Conservation (phyloP, 2,797 vertebrate genomes). For the Rousettus madagascariensis region DNA sequence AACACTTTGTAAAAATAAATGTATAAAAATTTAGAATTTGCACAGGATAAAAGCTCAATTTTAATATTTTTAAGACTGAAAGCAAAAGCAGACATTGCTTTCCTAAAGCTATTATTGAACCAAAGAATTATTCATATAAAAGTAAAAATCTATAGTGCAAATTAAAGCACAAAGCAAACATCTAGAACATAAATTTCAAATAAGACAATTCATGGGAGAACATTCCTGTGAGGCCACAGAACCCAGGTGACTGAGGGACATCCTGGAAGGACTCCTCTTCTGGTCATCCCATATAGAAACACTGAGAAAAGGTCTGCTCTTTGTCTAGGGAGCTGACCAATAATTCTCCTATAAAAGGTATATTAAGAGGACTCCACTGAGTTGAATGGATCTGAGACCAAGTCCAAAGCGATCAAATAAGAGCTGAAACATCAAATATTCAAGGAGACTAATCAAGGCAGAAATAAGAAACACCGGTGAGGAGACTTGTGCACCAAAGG, state of each 20-base stretch:
- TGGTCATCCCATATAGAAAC: not conserved
- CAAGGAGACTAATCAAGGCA: not conserved
- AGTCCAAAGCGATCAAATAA: not conserved
- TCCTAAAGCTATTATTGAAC: not conserved
- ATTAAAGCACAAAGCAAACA: conserved; percentile 16
- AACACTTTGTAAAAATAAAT: conserved; percentile 10
- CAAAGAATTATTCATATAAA: not conserved
- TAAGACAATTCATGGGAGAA: not conserved
- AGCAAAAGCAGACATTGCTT: conserved; percentile 28
- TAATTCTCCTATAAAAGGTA: not conserved
- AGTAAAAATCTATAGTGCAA: not conserved
- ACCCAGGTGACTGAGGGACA: not conserved
- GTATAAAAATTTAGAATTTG: conserved; percentile 32
- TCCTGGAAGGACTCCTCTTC: not conserved
- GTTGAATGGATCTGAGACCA: not conserved
- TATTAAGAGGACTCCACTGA: not conserved
- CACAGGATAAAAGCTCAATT: not conserved
- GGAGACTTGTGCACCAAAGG: not conserved
- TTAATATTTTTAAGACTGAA: not conserved
- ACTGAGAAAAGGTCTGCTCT: not conserved
- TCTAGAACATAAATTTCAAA: not conserved
- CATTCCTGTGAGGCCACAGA: not conserved
- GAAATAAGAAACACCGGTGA: not conserved
- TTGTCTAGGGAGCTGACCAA: not conserved
- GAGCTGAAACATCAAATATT: not conserved